Percentiles rank a stretch among this genome's conserved stretches.
Evolutionary conservation across 37 sponge, comb jelly and placozoan genomes (phyloP).

Genomic region (Halichondria panicea): DNA sequence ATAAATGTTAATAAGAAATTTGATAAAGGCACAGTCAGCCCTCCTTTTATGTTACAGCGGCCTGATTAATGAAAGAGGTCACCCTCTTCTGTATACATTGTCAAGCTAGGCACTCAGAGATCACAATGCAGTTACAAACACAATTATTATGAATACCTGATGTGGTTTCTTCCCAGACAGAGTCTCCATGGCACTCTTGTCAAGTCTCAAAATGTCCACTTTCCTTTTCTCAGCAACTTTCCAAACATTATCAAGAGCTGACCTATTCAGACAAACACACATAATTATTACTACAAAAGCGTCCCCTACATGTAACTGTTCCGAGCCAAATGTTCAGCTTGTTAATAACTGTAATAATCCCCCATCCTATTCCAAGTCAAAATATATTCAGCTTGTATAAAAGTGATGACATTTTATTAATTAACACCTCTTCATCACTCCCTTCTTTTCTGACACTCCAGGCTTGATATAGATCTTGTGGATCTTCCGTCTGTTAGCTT

Average conservation of each 20-base stretch:
- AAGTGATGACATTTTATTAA: too few relatives aligned
- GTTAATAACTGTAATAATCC: neutral
- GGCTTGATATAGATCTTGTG: slow-evolving; percentile 26
- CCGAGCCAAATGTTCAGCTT: too few relatives aligned
- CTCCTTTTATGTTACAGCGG: neutral
- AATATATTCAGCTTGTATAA: neutral
- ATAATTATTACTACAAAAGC: too few relatives aligned
- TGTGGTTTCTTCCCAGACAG: slow-evolving; percentile 56
- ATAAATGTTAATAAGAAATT: neutral
- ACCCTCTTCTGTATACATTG: too few relatives aligned
- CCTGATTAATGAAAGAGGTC: too few relatives aligned
- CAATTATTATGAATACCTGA: slow-evolving; percentile 37
- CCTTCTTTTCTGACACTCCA: neutral
- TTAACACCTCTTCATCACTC: slow-evolving; percentile 38
- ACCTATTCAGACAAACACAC: too few relatives aligned
- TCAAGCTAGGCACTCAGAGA: too few relatives aligned
- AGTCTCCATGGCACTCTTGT: slow-evolving; percentile 32
- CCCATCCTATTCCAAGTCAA: neutral
- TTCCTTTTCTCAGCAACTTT: slow-evolving; percentile 13
- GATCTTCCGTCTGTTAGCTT: slow-evolving; percentile 40
- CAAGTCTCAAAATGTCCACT: slow-evolving; percentile 22
- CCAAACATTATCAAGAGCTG: slow-evolving; percentile 12
- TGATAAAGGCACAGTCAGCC: neutral
- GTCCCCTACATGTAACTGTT: too few relatives aligned
- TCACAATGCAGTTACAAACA: neutral